phyloP scores from a whole-genome alignment of 2,113 vertebrate species.

The Trogon melanurus region DNA sequence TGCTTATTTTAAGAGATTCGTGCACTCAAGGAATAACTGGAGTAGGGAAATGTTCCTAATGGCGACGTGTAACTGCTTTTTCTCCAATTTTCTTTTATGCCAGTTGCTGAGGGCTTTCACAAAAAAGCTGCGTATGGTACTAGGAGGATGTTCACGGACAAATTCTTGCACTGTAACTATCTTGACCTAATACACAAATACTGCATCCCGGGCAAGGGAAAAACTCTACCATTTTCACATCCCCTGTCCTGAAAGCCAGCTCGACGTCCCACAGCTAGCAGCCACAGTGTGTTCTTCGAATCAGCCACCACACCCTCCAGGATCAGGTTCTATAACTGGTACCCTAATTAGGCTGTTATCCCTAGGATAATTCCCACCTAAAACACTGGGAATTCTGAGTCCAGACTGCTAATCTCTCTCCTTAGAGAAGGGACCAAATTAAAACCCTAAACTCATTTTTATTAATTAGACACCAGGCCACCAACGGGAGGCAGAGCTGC shows the following conservation, averaged over 20 bases:
- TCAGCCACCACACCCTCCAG: background rate
- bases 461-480: background rate
- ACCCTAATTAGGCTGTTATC: background rate
- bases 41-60: background rate
- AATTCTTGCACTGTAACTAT: background rate
- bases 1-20: background rate
- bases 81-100: background rate
- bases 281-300: too few species aligned
- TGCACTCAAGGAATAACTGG: rapidly evolving
- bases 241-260: rapidly evolving
- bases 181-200: background rate
- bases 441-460: background rate
- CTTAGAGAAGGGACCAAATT: background rate
- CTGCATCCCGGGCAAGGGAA: background rate
- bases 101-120: background rate
- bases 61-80: background rate
- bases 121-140: background rate
- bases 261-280: background rate
- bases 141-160: rapidly evolving
- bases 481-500: background rate
- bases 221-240: background rate
- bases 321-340: background rate
- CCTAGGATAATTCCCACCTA: background rate
- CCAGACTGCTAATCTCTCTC: background rate
- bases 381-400: background rate